A percentile compares a stretch with the other conserved stretches of the same genome.
Conservation (phyloP, 2,888 invertebrate species). For the Panopea generosa region DNA sequence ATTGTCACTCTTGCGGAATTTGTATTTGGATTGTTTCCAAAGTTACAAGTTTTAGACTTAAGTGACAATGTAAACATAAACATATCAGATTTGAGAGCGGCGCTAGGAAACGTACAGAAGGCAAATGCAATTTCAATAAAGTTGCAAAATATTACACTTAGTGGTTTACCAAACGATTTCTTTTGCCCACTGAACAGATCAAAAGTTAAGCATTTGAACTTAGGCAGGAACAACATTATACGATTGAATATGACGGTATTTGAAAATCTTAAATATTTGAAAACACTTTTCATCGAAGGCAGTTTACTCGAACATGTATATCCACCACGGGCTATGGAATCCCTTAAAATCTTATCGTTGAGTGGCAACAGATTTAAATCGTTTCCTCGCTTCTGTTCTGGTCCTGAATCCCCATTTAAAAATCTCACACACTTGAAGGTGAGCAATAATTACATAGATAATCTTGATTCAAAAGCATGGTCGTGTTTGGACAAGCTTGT, state of each 20-base stretch:
- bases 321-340: background rate
- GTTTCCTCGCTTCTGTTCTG: background rate
- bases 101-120: conserved; percentile 11
- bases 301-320: background rate
- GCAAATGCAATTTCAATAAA: background rate
- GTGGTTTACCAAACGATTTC: background rate
- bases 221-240: conserved; percentile 9
- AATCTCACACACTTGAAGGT: conserved; percentile 17
- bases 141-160: background rate
- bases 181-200: conserved; percentile 1
- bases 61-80: conserved; percentile 3
- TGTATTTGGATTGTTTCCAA: conserved; percentile 6
- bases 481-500: too few relatives aligned
- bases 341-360: background rate
- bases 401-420: too few relatives aligned
- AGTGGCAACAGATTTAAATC: conserved; percentile 5
- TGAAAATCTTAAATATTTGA: conserved; percentile 1
- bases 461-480: background rate
- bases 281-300: conserved; percentile 8
- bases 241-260: background rate
- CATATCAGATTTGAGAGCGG: background rate
- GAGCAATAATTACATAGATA: conserved; percentile 12
- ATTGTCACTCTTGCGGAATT: background rate
- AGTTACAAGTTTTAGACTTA: background rate
- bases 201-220: background rate